These are phyloP conservation scores for Magallana nippona DNA, from an alignment of 2,888 invertebrate species.

Conservation along the genomic window DNA sequence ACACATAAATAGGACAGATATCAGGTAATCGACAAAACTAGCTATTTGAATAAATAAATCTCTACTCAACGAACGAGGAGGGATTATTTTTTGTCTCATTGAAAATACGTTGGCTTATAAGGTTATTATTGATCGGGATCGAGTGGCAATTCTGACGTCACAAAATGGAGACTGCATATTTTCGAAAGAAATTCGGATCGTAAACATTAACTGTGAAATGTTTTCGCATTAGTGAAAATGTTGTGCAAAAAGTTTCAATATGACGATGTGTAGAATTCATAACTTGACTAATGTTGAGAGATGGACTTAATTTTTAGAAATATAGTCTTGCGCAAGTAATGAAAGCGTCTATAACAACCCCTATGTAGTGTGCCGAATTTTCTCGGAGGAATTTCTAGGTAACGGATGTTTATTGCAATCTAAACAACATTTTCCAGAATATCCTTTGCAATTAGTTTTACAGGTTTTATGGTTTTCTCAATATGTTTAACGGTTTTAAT, in stretches of 20 bases:
- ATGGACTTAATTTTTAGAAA: neutral
- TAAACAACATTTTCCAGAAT: neutral
- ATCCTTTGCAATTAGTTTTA: no score
- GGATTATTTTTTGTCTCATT: no score
- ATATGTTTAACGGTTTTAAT: no score
- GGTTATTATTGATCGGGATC: slow-evolving; percentile 14
- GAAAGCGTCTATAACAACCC: slow-evolving; percentile 33
- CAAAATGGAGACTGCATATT: slow-evolving; percentile 29
- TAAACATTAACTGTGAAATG: neutral
- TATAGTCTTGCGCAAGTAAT: neutral
- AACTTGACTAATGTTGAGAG: neutral
- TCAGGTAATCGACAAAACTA: no score
- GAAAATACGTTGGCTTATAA: no score
- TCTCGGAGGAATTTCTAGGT: neutral
- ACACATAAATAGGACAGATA: no score
- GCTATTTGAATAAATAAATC: no score
- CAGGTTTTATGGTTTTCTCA: no score
- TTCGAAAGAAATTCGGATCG: slow-evolving; percentile 12
- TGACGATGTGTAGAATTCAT: neutral
- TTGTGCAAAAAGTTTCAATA: neutral
- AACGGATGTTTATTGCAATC: neutral
- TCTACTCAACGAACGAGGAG: no score
- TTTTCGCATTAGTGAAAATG: neutral
- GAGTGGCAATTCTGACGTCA: neutral
- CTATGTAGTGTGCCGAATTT: neutral